Conservation (phyloP, 2,797 vertebrate species). For the Leptoclinus maculatus region DNA sequence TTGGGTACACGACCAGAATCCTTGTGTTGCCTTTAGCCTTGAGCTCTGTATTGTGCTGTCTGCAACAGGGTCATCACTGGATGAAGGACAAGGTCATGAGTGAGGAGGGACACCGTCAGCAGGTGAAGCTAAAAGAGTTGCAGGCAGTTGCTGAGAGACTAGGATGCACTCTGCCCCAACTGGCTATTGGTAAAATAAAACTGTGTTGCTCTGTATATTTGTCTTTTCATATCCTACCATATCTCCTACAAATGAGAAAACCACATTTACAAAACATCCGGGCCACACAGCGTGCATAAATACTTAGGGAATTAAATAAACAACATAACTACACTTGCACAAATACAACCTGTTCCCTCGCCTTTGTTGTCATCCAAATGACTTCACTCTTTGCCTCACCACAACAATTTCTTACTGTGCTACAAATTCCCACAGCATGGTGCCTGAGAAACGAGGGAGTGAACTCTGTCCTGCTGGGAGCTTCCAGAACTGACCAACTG, state of each 20-base stretch:
- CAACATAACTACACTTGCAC: neutral
- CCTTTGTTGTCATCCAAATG: neutral
- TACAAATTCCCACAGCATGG: constrained; percentile 87
- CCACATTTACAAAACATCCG: neutral
- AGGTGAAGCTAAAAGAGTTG: constrained; percentile 94
- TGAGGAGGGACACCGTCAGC: constrained; percentile 94
- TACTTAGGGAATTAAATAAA: neutral
- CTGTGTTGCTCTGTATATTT: constrained; percentile 61
- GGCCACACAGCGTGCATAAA: neutral
- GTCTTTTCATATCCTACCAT: neutral
- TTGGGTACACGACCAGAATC: neutral
- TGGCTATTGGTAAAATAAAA: constrained; percentile 89
- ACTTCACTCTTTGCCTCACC: neutral
- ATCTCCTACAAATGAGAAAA: neutral
- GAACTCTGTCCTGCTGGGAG: constrained; percentile 92
- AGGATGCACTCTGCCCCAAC: constrained; percentile 93
- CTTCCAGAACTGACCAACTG: constrained; percentile 91
- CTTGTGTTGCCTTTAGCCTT: neutral
- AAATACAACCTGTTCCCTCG: neutral
- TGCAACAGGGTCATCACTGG: constrained; percentile 93
- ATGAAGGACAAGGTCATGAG: constrained; percentile 95
- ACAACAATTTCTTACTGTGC: constrained; percentile 1
- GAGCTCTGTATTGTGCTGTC: constrained; percentile 12
- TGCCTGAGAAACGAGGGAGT: constrained; percentile 93
- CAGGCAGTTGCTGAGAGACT: constrained; percentile 90